These are phyloP conservation scores for Ptychodera flava DNA, from an alignment of 35 echinoderm and acorn worm genomes.

Conservation along the genomic window DNA sequence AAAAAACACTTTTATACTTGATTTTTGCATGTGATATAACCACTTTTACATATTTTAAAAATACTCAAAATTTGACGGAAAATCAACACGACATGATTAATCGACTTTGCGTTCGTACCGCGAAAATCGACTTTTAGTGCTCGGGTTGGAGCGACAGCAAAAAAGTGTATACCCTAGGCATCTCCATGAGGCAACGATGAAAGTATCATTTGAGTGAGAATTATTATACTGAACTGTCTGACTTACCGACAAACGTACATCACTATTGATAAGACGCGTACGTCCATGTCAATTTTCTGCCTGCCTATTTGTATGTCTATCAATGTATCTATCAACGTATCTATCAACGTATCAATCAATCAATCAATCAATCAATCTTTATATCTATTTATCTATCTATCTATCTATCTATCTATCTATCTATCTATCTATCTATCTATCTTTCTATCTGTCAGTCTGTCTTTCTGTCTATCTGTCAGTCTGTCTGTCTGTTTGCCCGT, in stretches of 20 bases:
- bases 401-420: not conserved
- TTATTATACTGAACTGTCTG: too few species aligned
- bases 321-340: not conserved
- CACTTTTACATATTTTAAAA: too few species aligned
- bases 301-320: not conserved
- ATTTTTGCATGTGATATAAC: too few species aligned
- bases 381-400: not conserved
- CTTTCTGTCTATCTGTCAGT: not conserved
- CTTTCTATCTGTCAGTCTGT: not conserved
- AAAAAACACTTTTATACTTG: too few species aligned
- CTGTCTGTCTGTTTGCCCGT: not conserved
- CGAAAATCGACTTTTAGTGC: too few species aligned
- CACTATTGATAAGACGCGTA: not conserved
- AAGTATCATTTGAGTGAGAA: too few species aligned
- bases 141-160: too few species aligned
- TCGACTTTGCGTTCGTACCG: too few species aligned
- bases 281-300: not conserved
- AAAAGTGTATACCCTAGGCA: too few species aligned
- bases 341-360: not conserved
- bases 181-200: too few species aligned
- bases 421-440: not conserved
- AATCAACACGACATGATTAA: too few species aligned
- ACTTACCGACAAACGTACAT: not conserved
- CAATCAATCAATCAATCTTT: not conserved
- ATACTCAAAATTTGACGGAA: too few species aligned